Conservation (phyloP, 2,797 vertebrate genomes). For the Crotalus adamanteus region DNA sequence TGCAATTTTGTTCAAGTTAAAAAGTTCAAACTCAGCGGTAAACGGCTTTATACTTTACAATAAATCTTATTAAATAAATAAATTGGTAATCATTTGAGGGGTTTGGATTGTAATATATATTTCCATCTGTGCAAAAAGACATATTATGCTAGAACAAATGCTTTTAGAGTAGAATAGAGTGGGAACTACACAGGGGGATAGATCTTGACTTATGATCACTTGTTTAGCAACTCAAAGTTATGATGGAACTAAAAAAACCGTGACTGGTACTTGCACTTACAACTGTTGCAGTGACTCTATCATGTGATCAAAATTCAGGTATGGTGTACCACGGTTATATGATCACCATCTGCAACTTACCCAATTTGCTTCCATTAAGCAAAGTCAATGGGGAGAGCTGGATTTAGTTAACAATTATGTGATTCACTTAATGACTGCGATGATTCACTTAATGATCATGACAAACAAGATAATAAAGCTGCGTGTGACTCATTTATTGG, state of each 20-base stretch:
- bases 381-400: neutral
- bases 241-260: neutral
- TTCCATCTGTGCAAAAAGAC: neutral
- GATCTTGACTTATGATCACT: neutral
- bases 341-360: neutral
- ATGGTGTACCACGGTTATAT: neutral
- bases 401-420: neutral
- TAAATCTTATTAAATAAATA: neutral
- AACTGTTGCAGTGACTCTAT: neutral
- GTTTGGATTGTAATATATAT: neutral
- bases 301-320: neutral
- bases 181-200: neutral
- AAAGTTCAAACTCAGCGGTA: neutral
- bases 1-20: neutral
- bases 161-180: neutral
- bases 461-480: neutral
- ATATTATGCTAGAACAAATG: neutral
- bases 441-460: neutral
- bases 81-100: neutral
- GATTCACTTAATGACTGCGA: neutral
- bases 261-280: neutral
- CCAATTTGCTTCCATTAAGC: neutral
- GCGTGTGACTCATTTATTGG: neutral
- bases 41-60: neutral
- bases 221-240: neutral